Base-by-base conservation (phyloP, 2,888 invertebrate species). In the Monochamus alternatus region DNA sequence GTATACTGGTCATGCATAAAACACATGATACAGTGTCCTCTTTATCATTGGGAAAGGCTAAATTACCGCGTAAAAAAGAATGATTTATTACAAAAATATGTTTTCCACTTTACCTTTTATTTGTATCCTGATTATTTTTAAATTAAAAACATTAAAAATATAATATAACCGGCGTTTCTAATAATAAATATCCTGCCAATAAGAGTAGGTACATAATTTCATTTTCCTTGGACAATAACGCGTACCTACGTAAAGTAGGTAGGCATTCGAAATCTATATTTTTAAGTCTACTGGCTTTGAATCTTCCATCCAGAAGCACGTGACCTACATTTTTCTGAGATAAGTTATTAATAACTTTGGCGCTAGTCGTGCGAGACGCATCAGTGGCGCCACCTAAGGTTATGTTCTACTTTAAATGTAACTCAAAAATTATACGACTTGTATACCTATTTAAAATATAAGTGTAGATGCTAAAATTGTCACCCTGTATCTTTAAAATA, bases 241-340 rank as follows among this genome's bases (percentile, higher is more conserved):
- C 2, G 22, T n/a, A 55, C 22, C 5, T 14, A 55, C 55, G 55
- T 22, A 22, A 7, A 55, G n/a, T 5, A 38, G 38, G 38, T 38
- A 38, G 7, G 38, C 38, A 38, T 38, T n/a, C 55, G 55, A n/a
- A 55, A 22, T 55, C 3, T 55, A 22, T 55, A 55, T 55, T 55
- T 55, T 55, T 55, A 55, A 55, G n/a, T 14, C n/a, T 14, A 55
- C 55, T 55, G 55, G 55, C 14, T 55, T 22, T 22, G n/a, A 22
- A 55, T 55, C 22, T 22, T 22, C 22, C 22, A 22, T 22, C 55
- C 55, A 5, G 14, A 55, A 55, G 14, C 55, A 55, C 55, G 55
- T 55, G 55, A 55, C 55, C 55, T 55, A 55, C 14, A 55, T 55
- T 55, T 55, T 55, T 55, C 14, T 55, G n/a, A 7, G 38, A 38